Percentiles rank a stretch among this genome's conserved stretches.
Conservation (phyloP, 2,113 vertebrate species). For the Rutilus rutilus region DNA sequence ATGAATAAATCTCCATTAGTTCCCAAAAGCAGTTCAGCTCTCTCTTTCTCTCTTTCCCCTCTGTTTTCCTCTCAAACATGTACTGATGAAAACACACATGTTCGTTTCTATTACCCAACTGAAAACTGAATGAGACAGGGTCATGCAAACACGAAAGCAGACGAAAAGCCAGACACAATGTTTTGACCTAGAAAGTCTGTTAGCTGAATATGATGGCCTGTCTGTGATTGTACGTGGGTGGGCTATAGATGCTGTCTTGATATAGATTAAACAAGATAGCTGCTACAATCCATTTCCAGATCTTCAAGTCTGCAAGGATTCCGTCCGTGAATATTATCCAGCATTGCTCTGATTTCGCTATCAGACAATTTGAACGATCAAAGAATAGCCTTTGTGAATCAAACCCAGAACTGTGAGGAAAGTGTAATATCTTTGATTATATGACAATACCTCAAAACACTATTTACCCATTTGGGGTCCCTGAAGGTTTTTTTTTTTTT, state of each 20-base stretch:
- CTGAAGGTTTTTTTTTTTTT: not conserved
- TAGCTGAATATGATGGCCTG: conserved; percentile 23
- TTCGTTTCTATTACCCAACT: not conserved
- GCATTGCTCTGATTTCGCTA: conserved; percentile 2
- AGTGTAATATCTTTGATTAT: not conserved
- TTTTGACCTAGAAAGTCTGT: conserved; percentile 41
- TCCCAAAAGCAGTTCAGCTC: conserved; percentile 8
- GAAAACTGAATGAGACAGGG: not conserved
- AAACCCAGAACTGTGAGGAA: not conserved
- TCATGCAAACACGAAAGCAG: not conserved
- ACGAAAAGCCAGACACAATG: conserved; percentile 16
- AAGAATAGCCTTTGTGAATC: not conserved
- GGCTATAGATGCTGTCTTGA: conserved; percentile 39
- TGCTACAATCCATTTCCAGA: conserved; percentile 30
- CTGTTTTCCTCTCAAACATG: not conserved
- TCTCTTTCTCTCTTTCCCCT: not conserved
- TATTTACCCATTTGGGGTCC: not conserved
- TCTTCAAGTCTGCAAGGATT: conserved; percentile 27
- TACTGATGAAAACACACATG: conserved; percentile 13
- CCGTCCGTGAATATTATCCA: not conserved
- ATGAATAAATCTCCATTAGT: conserved; percentile 38
- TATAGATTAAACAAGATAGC: conserved; percentile 36
- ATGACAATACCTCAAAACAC: conserved; percentile 1
- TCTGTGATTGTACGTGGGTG: conserved; percentile 19
- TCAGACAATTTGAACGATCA: not conserved